Percentiles rank a stretch among this genome's conserved stretches.
Conservation (phyloP, 2,888 invertebrate genomes). For the Platycheirus rosarum region DNA sequence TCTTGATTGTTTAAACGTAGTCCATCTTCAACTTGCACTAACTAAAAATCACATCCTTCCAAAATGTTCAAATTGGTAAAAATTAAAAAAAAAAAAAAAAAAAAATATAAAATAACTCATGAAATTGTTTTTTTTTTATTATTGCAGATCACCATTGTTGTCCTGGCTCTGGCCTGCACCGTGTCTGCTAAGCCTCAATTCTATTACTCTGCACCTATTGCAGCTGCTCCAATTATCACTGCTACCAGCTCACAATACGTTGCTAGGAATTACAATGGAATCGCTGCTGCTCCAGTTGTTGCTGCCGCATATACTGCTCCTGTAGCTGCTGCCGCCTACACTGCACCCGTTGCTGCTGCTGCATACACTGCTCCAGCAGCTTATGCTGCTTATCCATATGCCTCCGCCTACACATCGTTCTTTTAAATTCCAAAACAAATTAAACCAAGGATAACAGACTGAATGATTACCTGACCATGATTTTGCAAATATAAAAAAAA, state of each 20-base stretch:
- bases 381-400: slow-evolving; percentile 76
- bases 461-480: slow-evolving; percentile 47
- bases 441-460: slow-evolving; percentile 4
- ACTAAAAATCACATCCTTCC: slow-evolving; percentile 18
- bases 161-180: slow-evolving; percentile 82
- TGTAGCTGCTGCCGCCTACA: slow-evolving; percentile 76
- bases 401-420: slow-evolving; percentile 77
- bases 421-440: slow-evolving; percentile 71
- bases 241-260: slow-evolving; percentile 85
- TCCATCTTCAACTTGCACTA: slow-evolving; percentile 55
- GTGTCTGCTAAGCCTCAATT: slow-evolving; percentile 83
- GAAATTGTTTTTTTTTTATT: slow-evolving; percentile 30
- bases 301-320: slow-evolving; percentile 78
- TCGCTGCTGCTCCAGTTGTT: slow-evolving; percentile 82
- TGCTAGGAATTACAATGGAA: slow-evolving; percentile 85
- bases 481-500: neutral
- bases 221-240: slow-evolving; percentile 82
- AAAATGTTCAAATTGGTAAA: slow-evolving; percentile 71
- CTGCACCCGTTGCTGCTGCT: slow-evolving; percentile 77
- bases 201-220: slow-evolving; percentile 77
- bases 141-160: slow-evolving; percentile 82
- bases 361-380: slow-evolving; percentile 74
- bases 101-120: no score
- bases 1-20: slow-evolving; percentile 46
- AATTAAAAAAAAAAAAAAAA: no score